Conservation (phyloP, 2,888 invertebrate genomes). For the Caenorhabditis plicata region DNA sequence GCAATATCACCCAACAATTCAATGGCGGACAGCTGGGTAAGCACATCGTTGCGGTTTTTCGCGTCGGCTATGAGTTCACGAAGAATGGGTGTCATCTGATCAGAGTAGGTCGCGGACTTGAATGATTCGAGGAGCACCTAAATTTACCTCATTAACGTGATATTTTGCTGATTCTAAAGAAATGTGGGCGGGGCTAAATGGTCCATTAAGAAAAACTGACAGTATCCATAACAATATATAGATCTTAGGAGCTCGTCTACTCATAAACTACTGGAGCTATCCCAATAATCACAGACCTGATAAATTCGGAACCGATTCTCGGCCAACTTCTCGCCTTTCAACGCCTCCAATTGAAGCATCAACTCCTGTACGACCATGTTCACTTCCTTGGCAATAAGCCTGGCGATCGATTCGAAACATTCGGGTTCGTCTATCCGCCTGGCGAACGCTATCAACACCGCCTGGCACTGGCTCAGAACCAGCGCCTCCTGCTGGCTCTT, state of each 20-base stretch:
- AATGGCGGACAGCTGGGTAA: slow-evolving; percentile 19
- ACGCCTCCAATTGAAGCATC: slow-evolving; percentile 3
- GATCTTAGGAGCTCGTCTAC: too few species aligned
- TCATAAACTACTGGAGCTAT: too few species aligned
- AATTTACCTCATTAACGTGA: slow-evolving; percentile 7
- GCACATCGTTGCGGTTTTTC: slow-evolving; percentile 3
- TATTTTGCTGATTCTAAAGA: slow-evolving; percentile 1
- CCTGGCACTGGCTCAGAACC: slow-evolving; percentile 11
- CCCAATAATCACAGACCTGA: too few species aligned
- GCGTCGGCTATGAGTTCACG: not conserved
- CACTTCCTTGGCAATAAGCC: slow-evolving; percentile 4
- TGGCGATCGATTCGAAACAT: slow-evolving; percentile 17
- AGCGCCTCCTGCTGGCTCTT: not conserved
- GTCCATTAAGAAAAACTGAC: too few species aligned
- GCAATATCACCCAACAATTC: slow-evolving; percentile 14
- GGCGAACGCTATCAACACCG: slow-evolving; percentile 33
- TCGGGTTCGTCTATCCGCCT: slow-evolving; percentile 21
- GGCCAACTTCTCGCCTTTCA: not conserved
- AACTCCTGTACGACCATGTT: slow-evolving; percentile 16
- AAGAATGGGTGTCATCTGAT: too few species aligned
- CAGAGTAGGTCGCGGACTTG: not conserved
- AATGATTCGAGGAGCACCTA: not conserved
- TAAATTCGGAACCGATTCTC: slow-evolving; percentile 1
- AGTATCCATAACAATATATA: too few species aligned
- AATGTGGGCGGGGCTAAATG: too few species aligned